A percentile compares a stretch with the other conserved stretches of the same genome.
These are phyloP conservation scores for Gastracanthus pulcherrimus DNA, from an alignment of 2,888 invertebrate species.

Conservation along the genomic window DNA sequence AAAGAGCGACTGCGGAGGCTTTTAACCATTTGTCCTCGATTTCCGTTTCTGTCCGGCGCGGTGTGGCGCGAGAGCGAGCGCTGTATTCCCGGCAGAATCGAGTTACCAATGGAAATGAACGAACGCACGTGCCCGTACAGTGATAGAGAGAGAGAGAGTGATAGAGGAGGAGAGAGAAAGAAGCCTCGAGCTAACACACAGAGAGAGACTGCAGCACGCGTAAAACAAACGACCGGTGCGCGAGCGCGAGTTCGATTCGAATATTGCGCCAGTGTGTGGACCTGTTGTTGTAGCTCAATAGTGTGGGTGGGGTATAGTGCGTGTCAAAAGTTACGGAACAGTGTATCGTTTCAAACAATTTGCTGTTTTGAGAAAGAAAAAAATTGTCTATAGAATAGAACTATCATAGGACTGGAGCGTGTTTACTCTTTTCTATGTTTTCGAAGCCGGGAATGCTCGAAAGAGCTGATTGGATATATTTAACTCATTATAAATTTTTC, in stretches of 20 bases:
- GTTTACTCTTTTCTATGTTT: too few relatives aligned
- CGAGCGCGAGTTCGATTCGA: background rate
- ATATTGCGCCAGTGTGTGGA: conserved; percentile 16
- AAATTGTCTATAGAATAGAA: too few relatives aligned
- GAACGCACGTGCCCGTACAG: background rate
- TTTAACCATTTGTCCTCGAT: conserved; percentile 63
- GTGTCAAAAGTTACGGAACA: too few relatives aligned
- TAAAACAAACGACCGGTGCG: conserved; percentile 33
- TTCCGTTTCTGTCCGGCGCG: conserved; percentile 34
- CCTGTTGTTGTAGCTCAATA: background rate
- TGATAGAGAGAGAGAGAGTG: background rate
- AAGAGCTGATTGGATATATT: too few relatives aligned
- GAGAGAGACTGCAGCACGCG: background rate
- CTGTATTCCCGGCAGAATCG: conserved; percentile 61
- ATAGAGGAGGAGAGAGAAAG: background rate
- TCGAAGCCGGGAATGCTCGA: too few relatives aligned
- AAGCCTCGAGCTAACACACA: background rate
- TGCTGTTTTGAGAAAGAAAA: too few relatives aligned
- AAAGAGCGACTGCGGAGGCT: conserved; percentile 1
- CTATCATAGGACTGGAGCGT: too few relatives aligned
- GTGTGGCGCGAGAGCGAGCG: background rate
- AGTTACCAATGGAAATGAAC: conserved; percentile 55
- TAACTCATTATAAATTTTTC: too few relatives aligned
- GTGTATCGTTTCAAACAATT: too few relatives aligned
- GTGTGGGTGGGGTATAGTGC: too few relatives aligned